Percentiles rank a stretch among this genome's conserved stretches.
These are phyloP conservation scores for Micronisus gabar DNA, from an alignment of 2,113 vertebrate species.

Conservation along the genomic window DNA sequence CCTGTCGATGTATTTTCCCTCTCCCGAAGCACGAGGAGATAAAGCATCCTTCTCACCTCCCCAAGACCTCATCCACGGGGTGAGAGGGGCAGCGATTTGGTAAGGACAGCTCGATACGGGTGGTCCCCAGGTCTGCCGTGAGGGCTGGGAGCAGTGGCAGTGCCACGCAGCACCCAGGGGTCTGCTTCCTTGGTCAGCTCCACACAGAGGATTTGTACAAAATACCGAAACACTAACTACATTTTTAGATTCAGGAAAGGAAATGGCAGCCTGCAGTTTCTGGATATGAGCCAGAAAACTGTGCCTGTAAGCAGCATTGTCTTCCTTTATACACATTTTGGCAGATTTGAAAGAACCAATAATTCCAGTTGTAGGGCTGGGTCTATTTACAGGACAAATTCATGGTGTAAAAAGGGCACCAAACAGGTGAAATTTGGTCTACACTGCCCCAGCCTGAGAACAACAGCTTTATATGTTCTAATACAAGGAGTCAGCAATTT, in stretches of 20 bases:
- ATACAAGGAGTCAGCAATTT: not conserved
- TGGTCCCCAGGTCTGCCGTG: not conserved
- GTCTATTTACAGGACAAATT: not conserved
- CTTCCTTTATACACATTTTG: not conserved
- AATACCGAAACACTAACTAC: not conserved
- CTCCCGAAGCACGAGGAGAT: fast-evolving
- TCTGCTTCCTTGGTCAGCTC: not conserved
- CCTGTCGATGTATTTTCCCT: not conserved
- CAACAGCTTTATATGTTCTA: not conserved
- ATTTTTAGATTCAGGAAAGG: not conserved
- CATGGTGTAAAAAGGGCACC: not conserved
- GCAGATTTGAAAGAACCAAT: not conserved
- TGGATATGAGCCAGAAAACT: not conserved
- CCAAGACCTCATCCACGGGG: not conserved
- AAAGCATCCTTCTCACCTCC: not conserved
- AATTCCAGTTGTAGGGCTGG: not conserved
- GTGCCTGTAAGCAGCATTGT: not conserved
- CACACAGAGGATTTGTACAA: not conserved
- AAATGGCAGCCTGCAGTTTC: not conserved
- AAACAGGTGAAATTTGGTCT: not conserved
- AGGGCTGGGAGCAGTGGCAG: not conserved
- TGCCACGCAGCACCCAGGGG: fast-evolving
- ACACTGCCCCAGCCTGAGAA: not conserved
- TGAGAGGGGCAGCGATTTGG: not conserved
- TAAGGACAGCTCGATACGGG: not conserved